Evolutionary conservation across 2,113 vertebrate species (phyloP).

Genomic region (Atractosteus spatula): DNA sequence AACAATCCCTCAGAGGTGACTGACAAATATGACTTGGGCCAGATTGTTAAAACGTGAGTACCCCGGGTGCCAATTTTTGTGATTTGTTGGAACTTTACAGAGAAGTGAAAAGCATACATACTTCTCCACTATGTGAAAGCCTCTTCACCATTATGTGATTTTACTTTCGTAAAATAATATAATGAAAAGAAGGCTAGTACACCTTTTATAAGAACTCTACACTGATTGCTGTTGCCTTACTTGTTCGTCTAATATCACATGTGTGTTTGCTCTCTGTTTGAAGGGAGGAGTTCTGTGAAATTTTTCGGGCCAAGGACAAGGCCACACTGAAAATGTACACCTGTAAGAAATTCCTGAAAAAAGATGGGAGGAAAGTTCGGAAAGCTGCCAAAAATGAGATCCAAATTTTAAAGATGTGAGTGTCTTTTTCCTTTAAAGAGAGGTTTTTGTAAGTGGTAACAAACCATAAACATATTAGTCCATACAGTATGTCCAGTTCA

Average conservation of each 20-base stretch:
- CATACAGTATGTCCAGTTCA: too few relatives aligned
- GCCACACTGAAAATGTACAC: conserved; percentile 89
- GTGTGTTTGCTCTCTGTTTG: conserved; percentile 22
- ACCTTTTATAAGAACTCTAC: too few relatives aligned
- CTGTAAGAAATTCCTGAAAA: conserved; percentile 96
- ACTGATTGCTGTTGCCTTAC: background rate
- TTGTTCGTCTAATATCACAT: background rate
- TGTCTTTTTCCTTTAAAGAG: conserved; percentile 21
- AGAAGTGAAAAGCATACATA: too few relatives aligned
- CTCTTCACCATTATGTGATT: too few relatives aligned
- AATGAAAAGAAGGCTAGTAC: too few relatives aligned
- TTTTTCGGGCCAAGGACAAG: conserved; percentile 96
- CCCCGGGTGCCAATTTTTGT: background rate
- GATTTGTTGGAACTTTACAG: too few relatives aligned
- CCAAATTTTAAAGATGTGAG: conserved; percentile 95
- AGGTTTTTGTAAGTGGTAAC: too few relatives aligned
- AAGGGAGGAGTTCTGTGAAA: conserved; percentile 98
- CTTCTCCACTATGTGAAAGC: too few relatives aligned
- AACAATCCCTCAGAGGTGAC: conserved; percentile 93
- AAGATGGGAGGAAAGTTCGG: conserved; percentile 92
- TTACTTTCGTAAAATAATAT: too few relatives aligned
- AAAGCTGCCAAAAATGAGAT: conserved; percentile 98
- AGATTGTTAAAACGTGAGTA: conserved; percentile 97
- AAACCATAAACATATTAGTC: too few relatives aligned
- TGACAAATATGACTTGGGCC: conserved; percentile 97